Base-by-base conservation (phyloP, 2,888 invertebrate genomes). In the Lochmaea capreae region DNA sequence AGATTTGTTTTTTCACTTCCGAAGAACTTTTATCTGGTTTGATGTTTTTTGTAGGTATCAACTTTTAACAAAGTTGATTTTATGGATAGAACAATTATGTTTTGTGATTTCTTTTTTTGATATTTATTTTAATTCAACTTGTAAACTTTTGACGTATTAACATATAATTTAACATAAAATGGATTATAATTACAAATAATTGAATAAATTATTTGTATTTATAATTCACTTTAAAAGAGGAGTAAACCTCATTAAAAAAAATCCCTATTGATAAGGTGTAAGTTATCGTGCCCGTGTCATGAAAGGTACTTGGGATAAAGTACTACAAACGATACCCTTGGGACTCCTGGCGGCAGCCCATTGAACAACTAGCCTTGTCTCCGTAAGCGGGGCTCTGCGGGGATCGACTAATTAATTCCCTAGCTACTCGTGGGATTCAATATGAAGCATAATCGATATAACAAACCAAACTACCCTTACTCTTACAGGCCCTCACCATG, bases 371-470 rank as follows among this genome's bases (percentile, higher is more conserved):
- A 71, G 74, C 74, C 71, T 74, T 71, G 65, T 67, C 68, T 52
- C 58, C 57, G 54, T 62, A 75, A 57, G 75, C 75, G 75, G 75
- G 75, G 75, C 75, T 75, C 75, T 75, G 75, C 39, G 54, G 72
- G 69, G 68, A 67, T 66, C n/a, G 68, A 75, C 75, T 9, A 10
- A 9, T 14, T 72, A 72, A 46, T 72, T 75, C 75, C 75, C 75
- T 75, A 75, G 75, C 75, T 75, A 72, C 69, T 75, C 75, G 75
- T 75, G 75, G 75, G 75, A 75, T 58, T 65, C 52, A 75, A 42
- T 66, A 75, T 75, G 75, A 75, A 69, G 49, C 72, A 72, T 49
- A 72, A 57, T 65, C 58, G 66, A 58, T 72, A 72, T 66, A 75
- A 72, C 63, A 68, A 75, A 72, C 68, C 71, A 58, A 58, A 71